Evolutionary conservation across 2,797 vertebrate species (phyloP).

Genomic region (Sebastes goodei): DNA sequence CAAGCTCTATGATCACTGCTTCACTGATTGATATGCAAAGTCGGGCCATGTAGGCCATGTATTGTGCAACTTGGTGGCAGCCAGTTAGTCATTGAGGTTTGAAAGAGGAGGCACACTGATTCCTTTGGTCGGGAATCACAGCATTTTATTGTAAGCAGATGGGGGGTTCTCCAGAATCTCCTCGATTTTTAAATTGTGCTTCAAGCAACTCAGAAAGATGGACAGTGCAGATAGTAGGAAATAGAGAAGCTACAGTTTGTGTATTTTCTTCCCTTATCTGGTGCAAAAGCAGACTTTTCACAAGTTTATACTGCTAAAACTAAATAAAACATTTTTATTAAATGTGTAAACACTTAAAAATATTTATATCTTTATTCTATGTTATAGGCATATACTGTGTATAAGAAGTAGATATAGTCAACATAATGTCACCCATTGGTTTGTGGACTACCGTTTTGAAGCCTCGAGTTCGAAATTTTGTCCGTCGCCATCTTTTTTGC

Average conservation of each 20-base stretch:
- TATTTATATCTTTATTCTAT: neutral
- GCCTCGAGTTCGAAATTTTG: no score
- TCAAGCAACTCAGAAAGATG: neutral
- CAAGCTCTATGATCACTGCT: neutral
- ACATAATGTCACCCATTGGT: accelerated
- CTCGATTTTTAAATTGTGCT: neutral
- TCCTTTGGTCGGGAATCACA: neutral
- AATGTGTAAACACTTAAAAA: neutral
- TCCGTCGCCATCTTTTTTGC: no score
- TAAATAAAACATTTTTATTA: accelerated
- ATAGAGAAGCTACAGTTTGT: neutral
- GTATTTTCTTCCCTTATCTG: neutral
- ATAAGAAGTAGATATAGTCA: no score
- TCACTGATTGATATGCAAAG: neutral
- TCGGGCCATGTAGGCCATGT: neutral
- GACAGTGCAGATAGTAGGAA: neutral
- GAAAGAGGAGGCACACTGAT: neutral
- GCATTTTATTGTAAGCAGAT: neutral
- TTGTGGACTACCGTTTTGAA: no score
- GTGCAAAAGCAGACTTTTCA: neutral
- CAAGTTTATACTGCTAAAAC: neutral
- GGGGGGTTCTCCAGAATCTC: neutral
- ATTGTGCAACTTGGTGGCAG: neutral
- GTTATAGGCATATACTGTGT: neutral
- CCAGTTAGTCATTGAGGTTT: neutral